A percentile compares a stretch with the other conserved stretches of the same genome.
Conservation (phyloP, 2,888 invertebrate genomes). For the Drosophila histrio region DNA sequence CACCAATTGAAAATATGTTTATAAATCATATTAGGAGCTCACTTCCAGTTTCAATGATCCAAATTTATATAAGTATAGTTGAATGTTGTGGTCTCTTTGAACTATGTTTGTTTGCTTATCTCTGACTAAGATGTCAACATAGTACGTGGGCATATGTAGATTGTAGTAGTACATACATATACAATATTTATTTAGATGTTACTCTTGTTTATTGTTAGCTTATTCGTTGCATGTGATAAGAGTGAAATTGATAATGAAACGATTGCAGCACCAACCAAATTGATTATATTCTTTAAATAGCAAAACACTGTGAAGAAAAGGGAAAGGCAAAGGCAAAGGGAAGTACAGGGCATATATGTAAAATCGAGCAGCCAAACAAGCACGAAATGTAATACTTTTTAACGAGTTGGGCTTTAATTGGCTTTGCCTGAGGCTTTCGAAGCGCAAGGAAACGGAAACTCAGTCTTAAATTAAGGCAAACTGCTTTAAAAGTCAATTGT, state of each 20-base stretch:
- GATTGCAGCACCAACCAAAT: constrained; percentile 19
- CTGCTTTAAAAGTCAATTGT: not conserved
- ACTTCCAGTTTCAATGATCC: not conserved
- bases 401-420: constrained; percentile 26
- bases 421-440: constrained; percentile 9
- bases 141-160: constrained; percentile 1
- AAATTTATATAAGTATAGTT: not conserved
- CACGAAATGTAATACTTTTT: constrained; percentile 6
- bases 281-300: constrained; percentile 32
- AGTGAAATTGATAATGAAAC: constrained; percentile 42
- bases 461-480: not conserved
- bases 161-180: not conserved
- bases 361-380: not conserved
- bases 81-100: not conserved
- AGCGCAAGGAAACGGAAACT: not conserved
- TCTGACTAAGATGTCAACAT: not conserved
- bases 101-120: constrained; percentile 22
- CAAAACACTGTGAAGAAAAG: not conserved
- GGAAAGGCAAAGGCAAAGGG: too few relatives aligned
- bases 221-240: constrained; percentile 23
- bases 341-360: not conserved
- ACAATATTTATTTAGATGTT: constrained; percentile 2
- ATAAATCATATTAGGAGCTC: not conserved
- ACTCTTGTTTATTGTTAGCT: not conserved
- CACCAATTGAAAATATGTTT: not conserved